These are phyloP conservation scores for Rhaphigaster nebulosa DNA, from an alignment of 2,888 invertebrate genomes.

Conservation along the genomic window DNA sequence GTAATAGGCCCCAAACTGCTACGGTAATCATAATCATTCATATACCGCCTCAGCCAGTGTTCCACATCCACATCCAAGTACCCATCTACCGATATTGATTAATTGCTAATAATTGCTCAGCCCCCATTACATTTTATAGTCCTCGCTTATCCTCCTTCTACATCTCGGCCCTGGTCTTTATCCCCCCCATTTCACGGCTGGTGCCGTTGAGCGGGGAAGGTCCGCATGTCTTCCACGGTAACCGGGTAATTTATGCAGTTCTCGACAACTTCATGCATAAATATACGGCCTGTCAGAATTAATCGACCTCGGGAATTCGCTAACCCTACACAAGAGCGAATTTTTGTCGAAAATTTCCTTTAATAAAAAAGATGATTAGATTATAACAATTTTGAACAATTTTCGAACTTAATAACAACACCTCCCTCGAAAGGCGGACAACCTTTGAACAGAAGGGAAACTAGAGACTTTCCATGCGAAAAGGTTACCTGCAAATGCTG, in stretches of 20 bases:
- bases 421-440: not conserved
- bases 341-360: not conserved
- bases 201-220: not conserved
- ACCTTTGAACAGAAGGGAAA: not conserved
- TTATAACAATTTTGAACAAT: not conserved
- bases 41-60: not conserved
- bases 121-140: constrained; percentile 3
- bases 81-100: not conserved
- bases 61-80: not conserved
- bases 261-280: constrained; percentile 22
- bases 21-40: not conserved
- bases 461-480: not conserved
- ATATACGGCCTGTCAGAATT: constrained; percentile 7
- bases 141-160: not conserved
- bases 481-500: not conserved
- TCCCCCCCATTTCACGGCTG: not conserved
- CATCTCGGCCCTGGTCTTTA: not conserved
- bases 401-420: not conserved
- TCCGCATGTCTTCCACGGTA: not conserved
- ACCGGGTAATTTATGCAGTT: not conserved
- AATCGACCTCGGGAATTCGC: not conserved
- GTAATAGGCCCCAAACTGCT: not conserved
- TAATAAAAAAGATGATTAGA: too few species aligned
- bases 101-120: constrained; percentile 21
- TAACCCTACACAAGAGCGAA: not conserved